These are phyloP conservation scores for Aradophagus sp. DNA, from an alignment of 1,140 invertebrate species.

Conservation along the genomic window DNA sequence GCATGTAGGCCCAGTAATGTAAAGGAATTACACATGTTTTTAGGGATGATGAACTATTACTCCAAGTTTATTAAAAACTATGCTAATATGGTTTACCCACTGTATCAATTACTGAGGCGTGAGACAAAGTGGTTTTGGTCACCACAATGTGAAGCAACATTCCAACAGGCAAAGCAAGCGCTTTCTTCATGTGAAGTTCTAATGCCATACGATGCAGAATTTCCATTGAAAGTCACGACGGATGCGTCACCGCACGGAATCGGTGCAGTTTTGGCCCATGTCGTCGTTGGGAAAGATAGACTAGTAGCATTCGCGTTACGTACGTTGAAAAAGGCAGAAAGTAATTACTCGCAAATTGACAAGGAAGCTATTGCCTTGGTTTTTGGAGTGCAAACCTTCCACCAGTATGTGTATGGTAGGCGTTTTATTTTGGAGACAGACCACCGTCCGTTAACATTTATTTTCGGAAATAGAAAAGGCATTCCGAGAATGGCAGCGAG, in stretches of 20 bases:
- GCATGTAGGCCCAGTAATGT: conserved; percentile 13
- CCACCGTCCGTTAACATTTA: conserved; percentile 1
- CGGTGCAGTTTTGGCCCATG: conserved; percentile 21
- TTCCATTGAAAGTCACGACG: conserved; percentile 22
- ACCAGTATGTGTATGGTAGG: conserved; percentile 2
- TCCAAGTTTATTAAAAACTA: conserved; percentile 36
- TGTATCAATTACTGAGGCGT: conserved; percentile 24
- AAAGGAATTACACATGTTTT: conserved; percentile 33
- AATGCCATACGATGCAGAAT: conserved; percentile 18
- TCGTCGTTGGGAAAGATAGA: conserved; percentile 27
- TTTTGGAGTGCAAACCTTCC: conserved; percentile 1
- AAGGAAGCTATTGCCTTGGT: conserved; percentile 39
- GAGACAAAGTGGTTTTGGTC: conserved; percentile 32
- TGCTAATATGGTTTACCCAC: conserved; percentile 7
- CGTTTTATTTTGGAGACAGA: conserved; percentile 5
- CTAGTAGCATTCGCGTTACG: conserved; percentile 48
- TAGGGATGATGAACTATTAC: conserved; percentile 37
- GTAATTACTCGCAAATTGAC: conserved; percentile 54
- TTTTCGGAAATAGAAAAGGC: conserved; percentile 1
- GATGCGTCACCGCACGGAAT: conserved; percentile 27
- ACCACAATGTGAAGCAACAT: conserved; percentile 16
- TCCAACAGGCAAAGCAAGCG: conserved; percentile 10
- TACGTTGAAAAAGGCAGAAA: conserved; percentile 36
- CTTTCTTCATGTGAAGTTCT: conserved; percentile 25
- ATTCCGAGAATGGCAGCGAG: background rate